Base-by-base conservation (phyloP, 2,113 vertebrate genomes). In the Cisticola juncidis region DNA sequence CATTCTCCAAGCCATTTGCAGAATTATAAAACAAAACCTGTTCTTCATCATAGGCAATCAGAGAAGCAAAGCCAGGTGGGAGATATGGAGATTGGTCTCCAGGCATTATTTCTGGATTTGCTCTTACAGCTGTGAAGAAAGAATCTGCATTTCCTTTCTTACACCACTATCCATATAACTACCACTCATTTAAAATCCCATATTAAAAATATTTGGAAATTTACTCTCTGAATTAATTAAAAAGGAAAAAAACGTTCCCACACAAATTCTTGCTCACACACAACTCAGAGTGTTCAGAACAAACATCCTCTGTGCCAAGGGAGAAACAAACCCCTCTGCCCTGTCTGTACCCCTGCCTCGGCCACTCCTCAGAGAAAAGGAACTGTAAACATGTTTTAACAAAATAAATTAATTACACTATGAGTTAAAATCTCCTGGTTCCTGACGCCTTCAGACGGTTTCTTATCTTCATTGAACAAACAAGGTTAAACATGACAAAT, bases 401-500 rank as follows among this genome's bases (percentile, higher is more conserved):
- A 79, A 91, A 95, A 92, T 58, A 44, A 86, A 92, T 51, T 83
- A 88, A 92, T 90, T 94, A 74, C 25, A 22, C 28, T 11, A 4
- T 3, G n/a, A 91, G 15, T 53, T 73, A 47, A 88, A 71, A 89
- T 86, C 65, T 88, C 54, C 57, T 57, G 26, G 26, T 90, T 91
- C 78, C 73, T 22, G 25, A 54, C 0, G 19, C 50, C 71, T 76
- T 93, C 83, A 68, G 71, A 58, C 54, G 65, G 42, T 77, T 68
- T 78, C 82, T 83, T 78, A 90, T 57, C 61, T 61, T 36, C 61
- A 12, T 4, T 58, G 78, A 68, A 74, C 93, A 95, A 95, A 86
- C 57, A 86, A 92, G 83, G 73, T 96, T 95, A 77, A 91, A 72
- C 45, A 90, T 28, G 73, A 82, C 87, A 87, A 91, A 89, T 87